Conservation (phyloP, 2,888 invertebrate species). For the Drosophila demipolita region DNA sequence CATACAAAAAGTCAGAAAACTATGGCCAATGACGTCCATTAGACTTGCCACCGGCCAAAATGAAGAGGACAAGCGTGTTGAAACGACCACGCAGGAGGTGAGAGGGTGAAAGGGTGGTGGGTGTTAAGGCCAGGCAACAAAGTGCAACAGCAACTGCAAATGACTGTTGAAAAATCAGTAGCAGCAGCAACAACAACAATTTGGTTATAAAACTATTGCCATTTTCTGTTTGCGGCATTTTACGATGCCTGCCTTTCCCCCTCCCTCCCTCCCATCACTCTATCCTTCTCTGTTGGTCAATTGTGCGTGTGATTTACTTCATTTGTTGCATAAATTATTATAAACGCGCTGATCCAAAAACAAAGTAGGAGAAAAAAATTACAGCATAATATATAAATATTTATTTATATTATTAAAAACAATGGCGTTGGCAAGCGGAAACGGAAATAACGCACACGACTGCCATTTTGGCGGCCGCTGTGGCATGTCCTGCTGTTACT, state of each 20-base stretch:
- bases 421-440: slow-evolving; percentile 45
- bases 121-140: slow-evolving; percentile 67
- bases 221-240: slow-evolving; percentile 78
- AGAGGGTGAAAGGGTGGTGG: slow-evolving; percentile 6
- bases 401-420: slow-evolving; percentile 35
- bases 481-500: slow-evolving; percentile 45
- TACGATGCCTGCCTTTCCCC: slow-evolving; percentile 45
- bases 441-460: slow-evolving; percentile 53
- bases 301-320: slow-evolving; percentile 73
- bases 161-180: slow-evolving; percentile 62
- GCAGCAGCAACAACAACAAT: slow-evolving; percentile 31
- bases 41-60: slow-evolving; percentile 58
- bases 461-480: slow-evolving; percentile 50
- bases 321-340: slow-evolving; percentile 74
- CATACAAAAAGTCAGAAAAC: slow-evolving; percentile 81
- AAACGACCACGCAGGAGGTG: not conserved
- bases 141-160: slow-evolving; percentile 68
- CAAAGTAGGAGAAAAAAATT: slow-evolving; percentile 26
- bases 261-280: slow-evolving; percentile 3
- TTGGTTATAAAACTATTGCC: slow-evolving; percentile 71
- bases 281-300: not conserved
- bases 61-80: slow-evolving; percentile 21
- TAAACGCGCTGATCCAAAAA: slow-evolving; percentile 61
- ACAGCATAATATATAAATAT: slow-evolving; percentile 11
- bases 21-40: slow-evolving; percentile 80